Conservation (phyloP, 2,113 vertebrate genomes). For the Phalacrocorax carbo region DNA sequence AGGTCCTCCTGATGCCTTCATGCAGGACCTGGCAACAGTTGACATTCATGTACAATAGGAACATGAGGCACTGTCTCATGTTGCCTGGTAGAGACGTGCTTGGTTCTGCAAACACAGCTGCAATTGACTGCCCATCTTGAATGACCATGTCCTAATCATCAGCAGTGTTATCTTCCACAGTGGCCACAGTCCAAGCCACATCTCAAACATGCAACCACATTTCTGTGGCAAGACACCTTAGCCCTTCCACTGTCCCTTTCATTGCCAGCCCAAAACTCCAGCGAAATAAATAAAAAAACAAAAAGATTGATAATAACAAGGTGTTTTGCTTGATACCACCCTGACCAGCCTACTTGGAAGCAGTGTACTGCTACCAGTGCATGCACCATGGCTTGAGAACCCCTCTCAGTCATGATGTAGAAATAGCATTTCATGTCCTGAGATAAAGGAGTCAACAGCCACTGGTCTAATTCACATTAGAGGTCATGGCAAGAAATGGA, state of each 20-base stretch:
- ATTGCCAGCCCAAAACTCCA: not conserved
- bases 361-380: not conserved
- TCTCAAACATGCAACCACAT: not conserved
- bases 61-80: not conserved
- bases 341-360: not conserved
- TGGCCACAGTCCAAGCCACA: not conserved
- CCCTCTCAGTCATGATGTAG: not conserved
- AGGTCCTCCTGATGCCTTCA: not conserved
- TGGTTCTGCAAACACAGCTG: not conserved
- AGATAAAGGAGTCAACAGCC: not conserved
- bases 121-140: not conserved
- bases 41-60: not conserved
- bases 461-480: not conserved
- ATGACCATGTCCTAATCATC: not conserved
- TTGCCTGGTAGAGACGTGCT: not conserved
- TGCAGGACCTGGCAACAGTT: not conserved
- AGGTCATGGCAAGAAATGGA: constrained; percentile 1
- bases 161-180: not conserved
- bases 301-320: not conserved
- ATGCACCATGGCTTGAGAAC: not conserved
- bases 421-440: not conserved
- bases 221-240: not conserved
- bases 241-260: not conserved
- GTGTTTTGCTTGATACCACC: not conserved
- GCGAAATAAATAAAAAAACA: too few relatives aligned